phyloP scores from a whole-genome alignment of 2,888 invertebrate genomes.

The Tethea ocularis region DNA sequence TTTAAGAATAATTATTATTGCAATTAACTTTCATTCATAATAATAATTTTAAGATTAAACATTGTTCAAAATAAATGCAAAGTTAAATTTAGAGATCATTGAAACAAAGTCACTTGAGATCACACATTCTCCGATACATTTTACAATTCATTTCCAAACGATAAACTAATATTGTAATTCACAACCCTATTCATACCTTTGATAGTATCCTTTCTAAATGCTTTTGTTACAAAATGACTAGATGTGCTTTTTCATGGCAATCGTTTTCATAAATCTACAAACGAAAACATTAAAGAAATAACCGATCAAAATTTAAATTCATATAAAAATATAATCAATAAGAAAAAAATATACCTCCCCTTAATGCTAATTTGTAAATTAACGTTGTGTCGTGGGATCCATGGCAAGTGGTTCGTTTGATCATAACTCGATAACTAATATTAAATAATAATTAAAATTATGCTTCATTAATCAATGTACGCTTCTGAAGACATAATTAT shows the following conservation, averaged over 20 bases:
- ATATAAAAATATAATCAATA: conserved; percentile 42
- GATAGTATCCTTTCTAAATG: conserved; percentile 62
- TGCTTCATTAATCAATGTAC: conserved; percentile 45
- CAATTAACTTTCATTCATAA: conserved; percentile 50
- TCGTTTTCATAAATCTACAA: conserved; percentile 7
- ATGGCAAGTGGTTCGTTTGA: conserved; percentile 53
- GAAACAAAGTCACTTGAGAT: conserved; percentile 72
- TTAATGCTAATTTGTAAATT: conserved; percentile 43
- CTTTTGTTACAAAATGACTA: conserved; percentile 73
- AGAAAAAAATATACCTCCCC: conserved; percentile 38
- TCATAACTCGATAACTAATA: conserved; percentile 35
- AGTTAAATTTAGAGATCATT: conserved; percentile 76
- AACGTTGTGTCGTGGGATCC: conserved; percentile 38
- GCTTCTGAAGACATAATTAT: conserved; percentile 62
- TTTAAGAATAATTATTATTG: conserved; percentile 66
- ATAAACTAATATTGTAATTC: conserved; percentile 77
- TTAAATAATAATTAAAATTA: conserved; percentile 43
- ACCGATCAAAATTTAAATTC: conserved; percentile 37
- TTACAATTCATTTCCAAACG: conserved; percentile 56
- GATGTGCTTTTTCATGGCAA: conserved; percentile 72
- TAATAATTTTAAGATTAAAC: conserved; percentile 49
- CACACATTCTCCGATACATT: conserved; percentile 61
- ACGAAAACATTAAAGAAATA: conserved; percentile 25
- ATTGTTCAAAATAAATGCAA: conserved; percentile 72
- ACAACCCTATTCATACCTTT: conserved; percentile 78